Evolutionary conservation across 2,113 vertebrate genomes (phyloP).

Genomic region (Forbesichthys papilliferus): DNA sequence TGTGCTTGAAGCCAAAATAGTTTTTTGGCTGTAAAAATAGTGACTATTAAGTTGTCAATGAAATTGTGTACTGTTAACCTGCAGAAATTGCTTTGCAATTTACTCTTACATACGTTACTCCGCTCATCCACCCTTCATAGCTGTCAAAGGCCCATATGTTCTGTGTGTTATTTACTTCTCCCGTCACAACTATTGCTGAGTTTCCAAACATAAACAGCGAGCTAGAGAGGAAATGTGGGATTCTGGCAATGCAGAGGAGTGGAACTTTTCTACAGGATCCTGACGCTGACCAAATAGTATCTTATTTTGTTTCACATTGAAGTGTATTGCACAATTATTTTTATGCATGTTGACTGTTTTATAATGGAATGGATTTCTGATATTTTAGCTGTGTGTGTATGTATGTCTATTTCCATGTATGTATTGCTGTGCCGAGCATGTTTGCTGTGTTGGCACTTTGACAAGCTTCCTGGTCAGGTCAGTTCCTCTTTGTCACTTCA

Average conservation of each 20-base stretch:
- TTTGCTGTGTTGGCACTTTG: slow-evolving; percentile 52
- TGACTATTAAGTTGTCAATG: neutral
- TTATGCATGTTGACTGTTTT: slow-evolving; percentile 22
- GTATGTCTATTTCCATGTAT: slow-evolving; percentile 8
- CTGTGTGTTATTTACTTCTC: neutral
- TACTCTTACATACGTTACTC: too few relatives aligned
- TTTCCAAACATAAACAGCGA: too few relatives aligned
- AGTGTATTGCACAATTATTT: slow-evolving; percentile 36
- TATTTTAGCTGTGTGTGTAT: slow-evolving; percentile 20
- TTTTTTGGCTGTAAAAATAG: neutral
- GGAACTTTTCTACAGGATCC: slow-evolving; percentile 6
- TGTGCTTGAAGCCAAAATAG: neutral
- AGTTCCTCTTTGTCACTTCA: slow-evolving; percentile 20
- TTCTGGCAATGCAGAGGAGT: neutral
- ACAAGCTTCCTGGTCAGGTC: slow-evolving; percentile 17
- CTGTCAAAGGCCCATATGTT: too few relatives aligned
- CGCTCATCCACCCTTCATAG: too few relatives aligned
- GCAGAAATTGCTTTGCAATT: neutral
- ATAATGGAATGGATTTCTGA: slow-evolving; percentile 22
- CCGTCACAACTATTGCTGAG: neutral
- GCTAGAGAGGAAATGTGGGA: too few relatives aligned
- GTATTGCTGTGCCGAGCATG: neutral
- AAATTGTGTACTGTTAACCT: neutral
- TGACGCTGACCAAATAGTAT: slow-evolving; percentile 2
- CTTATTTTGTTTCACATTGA: neutral